These are phyloP conservation scores for Capitulum mitella DNA, from an alignment of 2,888 invertebrate species.

Conservation along the genomic window DNA sequence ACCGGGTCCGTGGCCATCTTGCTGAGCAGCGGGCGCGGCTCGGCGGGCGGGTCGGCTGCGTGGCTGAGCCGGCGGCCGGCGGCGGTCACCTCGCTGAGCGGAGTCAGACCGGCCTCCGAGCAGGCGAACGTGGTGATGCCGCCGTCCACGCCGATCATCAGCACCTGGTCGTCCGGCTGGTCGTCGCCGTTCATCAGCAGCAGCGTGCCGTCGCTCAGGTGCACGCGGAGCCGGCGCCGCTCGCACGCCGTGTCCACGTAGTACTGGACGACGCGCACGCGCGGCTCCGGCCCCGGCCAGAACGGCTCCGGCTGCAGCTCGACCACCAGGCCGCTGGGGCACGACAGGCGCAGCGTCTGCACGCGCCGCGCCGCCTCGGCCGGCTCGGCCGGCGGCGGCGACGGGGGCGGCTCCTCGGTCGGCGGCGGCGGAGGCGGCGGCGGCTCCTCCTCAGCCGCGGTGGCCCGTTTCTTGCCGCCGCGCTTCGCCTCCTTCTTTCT, in stretches of 20 bases:
- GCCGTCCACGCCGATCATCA: background rate
- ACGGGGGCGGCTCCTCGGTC: background rate
- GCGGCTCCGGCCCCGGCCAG: constrained; percentile 11
- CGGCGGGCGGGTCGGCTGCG: background rate
- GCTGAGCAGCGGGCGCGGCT: constrained; percentile 3
- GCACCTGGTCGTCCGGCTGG: background rate
- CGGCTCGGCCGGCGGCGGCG: background rate
- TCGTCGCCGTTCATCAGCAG: background rate
- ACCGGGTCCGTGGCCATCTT: constrained; percentile 21
- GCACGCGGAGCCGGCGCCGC: background rate
- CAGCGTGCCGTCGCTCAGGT: constrained; percentile 7
- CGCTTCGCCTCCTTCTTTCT: background rate
- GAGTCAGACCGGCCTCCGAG: background rate
- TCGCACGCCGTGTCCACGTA: background rate
- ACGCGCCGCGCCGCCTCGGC: background rate
- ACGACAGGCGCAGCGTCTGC: background rate
- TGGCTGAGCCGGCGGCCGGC: constrained; percentile 1
- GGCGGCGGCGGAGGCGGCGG: background rate
- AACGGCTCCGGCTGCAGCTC: constrained; percentile 21
- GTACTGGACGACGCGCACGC: constrained; percentile 15
- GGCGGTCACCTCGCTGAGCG: background rate
- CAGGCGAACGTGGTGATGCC: background rate
- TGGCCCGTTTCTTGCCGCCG: background rate
- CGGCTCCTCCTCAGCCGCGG: background rate
- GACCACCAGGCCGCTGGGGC: constrained; percentile 21